phyloP scores from a whole-genome alignment of 2,113 vertebrate genomes.

The Recurvirostra avosetta region DNA sequence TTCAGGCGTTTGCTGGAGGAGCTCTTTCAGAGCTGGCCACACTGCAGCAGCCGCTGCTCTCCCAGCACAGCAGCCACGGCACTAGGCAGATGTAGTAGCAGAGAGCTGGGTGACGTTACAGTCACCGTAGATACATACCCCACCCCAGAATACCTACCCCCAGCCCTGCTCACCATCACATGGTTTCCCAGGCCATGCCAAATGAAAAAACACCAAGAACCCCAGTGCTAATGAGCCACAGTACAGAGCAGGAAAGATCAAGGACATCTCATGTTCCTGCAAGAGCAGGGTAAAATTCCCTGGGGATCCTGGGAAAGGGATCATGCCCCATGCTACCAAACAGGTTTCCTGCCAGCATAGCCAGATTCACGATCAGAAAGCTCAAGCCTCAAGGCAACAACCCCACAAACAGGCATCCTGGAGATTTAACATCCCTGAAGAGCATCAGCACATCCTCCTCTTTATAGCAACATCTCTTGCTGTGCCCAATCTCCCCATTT shows the following conservation, averaged over 20 bases:
- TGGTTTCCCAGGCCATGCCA: background rate
- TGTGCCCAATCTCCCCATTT: background rate
- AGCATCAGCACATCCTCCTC: background rate
- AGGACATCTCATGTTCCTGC: background rate
- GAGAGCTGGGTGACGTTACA: background rate
- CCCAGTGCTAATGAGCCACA: background rate
- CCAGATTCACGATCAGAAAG: background rate
- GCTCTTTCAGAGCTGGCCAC: background rate
- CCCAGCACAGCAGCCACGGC: background rate
- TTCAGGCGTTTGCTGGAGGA: background rate
- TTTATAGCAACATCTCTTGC: background rate
- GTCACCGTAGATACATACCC: fast-evolving
- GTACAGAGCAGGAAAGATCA: background rate
- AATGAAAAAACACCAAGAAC: background rate
- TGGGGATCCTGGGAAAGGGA: background rate
- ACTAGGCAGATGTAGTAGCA: background rate
- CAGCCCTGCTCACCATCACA: background rate
- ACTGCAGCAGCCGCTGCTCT: background rate
- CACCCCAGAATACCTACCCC: background rate
- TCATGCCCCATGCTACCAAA: background rate
- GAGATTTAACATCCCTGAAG: background rate
- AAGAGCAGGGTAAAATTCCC: background rate
- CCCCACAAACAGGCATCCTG: background rate
- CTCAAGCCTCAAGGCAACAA: background rate
- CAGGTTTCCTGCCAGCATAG: background rate